Evolutionary conservation across 2,888 invertebrate species (phyloP), one percentile per base, ranked within the genome.

Genomic region (Amitus sp.): DNA sequence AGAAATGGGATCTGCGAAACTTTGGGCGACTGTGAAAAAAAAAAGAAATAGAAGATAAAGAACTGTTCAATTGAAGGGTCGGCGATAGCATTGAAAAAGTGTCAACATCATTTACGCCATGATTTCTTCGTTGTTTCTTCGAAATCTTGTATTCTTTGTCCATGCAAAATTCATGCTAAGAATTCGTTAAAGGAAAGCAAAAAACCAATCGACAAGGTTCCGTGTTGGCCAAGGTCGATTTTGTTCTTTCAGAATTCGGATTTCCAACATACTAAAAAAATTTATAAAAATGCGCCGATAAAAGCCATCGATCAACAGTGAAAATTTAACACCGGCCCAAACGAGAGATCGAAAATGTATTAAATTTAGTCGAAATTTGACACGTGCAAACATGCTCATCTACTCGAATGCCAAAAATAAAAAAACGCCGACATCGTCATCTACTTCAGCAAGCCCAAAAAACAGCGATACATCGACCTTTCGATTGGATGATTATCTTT

Each of bases 61-160:
- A 15, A 15, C 2, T 39, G 12, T 69, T 79, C 80, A 75, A 74
- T 80, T 78, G 80, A 76, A 72, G 80, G 80, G 80, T 80, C 80
- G 80, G 75, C 80, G 80, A 81, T 80, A 81, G 80, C 80, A 80
- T 76, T 75, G 65, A 66, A 67, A 63, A 66, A 53, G 54, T 28
- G 46, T 48, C 51, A 60, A 57, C 56, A 52, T 65, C 57, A 67
- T 67, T 58, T 56, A 53, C 64, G 13, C 47, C 65, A 67, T 49
- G 43, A 42, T 59, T 45, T 54, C 30, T 50, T 43, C n/a, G 9
- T 39, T 46, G 30, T 33, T 33, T 33, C 33, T 37, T 37, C 37
- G 13, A 37, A 37, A 37, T 37, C 15, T 37, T 62, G 56, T 64
- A 56, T 30, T 28, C 57, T 15, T 45, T 62, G 53, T 67, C 60